Conservation (phyloP, 2,113 vertebrate genomes). For the Setophaga kirtlandii region DNA sequence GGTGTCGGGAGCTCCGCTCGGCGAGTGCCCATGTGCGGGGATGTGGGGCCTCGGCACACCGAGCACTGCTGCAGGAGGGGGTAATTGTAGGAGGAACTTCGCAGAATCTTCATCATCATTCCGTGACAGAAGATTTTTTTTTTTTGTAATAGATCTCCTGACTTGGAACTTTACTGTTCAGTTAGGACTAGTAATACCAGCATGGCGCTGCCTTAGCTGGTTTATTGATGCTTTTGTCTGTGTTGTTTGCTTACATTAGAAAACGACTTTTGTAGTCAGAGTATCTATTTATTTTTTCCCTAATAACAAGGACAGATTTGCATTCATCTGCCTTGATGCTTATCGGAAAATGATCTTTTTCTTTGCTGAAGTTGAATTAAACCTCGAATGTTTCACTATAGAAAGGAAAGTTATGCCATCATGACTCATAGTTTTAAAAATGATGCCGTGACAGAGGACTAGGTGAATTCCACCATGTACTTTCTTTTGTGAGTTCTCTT, state of each 20-base stretch:
- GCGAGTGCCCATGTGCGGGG: rapidly evolving
- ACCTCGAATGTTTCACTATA: background rate
- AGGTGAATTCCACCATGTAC: background rate
- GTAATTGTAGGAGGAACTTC: background rate
- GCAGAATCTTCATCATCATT: background rate
- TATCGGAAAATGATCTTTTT: background rate
- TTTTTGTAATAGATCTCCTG: background rate
- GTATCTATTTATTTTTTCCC: background rate
- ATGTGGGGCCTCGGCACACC: background rate
- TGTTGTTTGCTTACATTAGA: background rate
- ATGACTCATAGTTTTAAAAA: background rate
- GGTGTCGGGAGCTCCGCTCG: rapidly evolving
- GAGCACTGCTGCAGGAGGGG: background rate
- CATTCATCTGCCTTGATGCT: background rate
- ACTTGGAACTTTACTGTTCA: rapidly evolving
- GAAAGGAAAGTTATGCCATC: background rate
- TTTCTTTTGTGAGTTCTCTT: background rate
- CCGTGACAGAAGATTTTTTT: background rate
- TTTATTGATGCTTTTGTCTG: background rate
- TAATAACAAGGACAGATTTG: background rate
- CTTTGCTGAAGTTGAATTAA: background rate
- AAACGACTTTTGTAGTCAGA: background rate
- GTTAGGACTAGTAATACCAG: background rate
- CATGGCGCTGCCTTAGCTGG: background rate
- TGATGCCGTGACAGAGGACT: background rate